phyloP scores from a whole-genome alignment of 2,113 vertebrate genomes.

The Prionailurus bengalensis region DNA sequence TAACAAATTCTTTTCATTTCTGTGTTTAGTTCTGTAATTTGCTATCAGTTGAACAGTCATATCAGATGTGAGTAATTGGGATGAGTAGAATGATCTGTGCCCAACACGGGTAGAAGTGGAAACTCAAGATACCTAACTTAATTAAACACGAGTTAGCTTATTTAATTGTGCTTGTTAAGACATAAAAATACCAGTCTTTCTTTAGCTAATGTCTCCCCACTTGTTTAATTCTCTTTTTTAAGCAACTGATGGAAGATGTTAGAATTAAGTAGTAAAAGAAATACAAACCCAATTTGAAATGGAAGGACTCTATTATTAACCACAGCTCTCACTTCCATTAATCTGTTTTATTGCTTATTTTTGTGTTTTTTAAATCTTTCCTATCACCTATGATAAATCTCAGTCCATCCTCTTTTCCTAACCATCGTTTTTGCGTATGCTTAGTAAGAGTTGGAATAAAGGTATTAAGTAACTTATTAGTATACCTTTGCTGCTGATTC shows the following conservation, averaged over 20 bases:
- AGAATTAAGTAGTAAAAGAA: neutral
- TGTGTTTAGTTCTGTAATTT: neutral
- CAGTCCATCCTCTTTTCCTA: neutral
- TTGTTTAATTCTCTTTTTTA: neutral
- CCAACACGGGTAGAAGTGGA: neutral
- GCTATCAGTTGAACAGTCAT: neutral
- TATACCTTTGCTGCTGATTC: neutral
- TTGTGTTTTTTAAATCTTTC: neutral
- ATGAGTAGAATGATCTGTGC: neutral
- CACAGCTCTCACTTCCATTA: neutral
- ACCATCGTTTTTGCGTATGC: neutral
- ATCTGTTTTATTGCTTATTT: neutral
- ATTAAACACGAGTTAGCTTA: neutral
- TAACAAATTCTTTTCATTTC: neutral
- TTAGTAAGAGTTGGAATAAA: neutral
- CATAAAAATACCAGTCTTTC: neutral
- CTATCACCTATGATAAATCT: neutral
- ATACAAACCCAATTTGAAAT: neutral
- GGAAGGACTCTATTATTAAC: neutral
- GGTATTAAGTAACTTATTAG: neutral
- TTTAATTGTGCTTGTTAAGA: neutral
- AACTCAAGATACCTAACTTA: neutral
- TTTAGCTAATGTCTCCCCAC: neutral
- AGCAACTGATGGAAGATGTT: neutral
- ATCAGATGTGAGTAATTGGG: neutral